Conservation (phyloP, 2,888 invertebrate species). For the Pedicia rivosa region DNA sequence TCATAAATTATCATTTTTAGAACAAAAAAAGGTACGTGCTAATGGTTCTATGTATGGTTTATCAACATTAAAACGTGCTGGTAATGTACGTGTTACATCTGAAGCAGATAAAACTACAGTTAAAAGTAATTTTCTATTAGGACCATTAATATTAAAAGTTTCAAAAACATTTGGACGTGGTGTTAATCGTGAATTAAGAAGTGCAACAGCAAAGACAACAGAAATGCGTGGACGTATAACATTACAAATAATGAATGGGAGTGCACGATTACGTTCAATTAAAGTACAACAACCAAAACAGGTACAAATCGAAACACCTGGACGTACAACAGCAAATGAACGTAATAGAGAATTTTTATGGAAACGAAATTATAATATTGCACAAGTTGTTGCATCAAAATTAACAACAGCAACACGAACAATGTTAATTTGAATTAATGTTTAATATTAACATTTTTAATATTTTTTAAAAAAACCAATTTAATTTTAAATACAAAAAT, state of each 20-base stretch:
- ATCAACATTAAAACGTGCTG: constrained; percentile 59
- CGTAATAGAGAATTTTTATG: constrained; percentile 70
- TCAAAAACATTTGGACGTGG: constrained; percentile 49
- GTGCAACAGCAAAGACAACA: constrained; percentile 74
- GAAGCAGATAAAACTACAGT: constrained; percentile 67
- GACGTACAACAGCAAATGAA: constrained; percentile 69
- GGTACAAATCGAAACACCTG: constrained; percentile 67
- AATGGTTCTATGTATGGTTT: constrained; percentile 67
- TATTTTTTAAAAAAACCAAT: not conserved
- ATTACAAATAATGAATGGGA: constrained; percentile 58
- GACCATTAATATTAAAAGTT: constrained; percentile 59
- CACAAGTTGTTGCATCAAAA: constrained; percentile 69
- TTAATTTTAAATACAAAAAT: not conserved
- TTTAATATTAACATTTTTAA: not conserved
- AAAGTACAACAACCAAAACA: constrained; percentile 77
- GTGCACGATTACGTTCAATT: constrained; percentile 70
- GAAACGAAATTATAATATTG: constrained; percentile 69
- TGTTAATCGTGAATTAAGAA: constrained; percentile 63
- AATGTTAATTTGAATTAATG: constrained; percentile 20
- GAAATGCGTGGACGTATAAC: constrained; percentile 72
- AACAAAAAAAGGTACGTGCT: constrained; percentile 33
- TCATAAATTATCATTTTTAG: constrained; percentile 20
- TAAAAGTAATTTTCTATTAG: constrained; percentile 64
- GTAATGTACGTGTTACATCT: constrained; percentile 66
- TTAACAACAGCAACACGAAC: constrained; percentile 36